Conservation (phyloP, 1,140 invertebrate genomes). For the Drosophila azteca region DNA sequence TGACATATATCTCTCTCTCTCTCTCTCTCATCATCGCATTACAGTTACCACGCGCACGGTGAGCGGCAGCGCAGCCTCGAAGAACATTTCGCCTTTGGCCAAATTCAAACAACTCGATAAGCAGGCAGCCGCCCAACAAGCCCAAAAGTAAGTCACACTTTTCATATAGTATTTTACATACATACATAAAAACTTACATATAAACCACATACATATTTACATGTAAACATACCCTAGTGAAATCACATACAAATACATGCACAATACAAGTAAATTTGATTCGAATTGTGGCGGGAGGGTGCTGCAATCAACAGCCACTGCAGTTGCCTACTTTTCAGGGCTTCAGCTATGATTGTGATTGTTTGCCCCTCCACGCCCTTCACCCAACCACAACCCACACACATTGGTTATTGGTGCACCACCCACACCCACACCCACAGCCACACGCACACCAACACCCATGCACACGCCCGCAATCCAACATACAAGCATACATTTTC, state of each 20-base stretch:
- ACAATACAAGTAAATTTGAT: conserved; percentile 10
- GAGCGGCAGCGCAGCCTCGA: conserved; percentile 85
- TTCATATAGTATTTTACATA: not conserved
- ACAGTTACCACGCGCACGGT: conserved; percentile 87
- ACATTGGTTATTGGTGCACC: no score
- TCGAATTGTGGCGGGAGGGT: not conserved
- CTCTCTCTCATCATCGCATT: conserved; percentile 68
- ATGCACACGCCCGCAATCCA: conserved; percentile 5
- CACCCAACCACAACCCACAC: no score
- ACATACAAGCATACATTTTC: not conserved
- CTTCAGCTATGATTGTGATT: no score
- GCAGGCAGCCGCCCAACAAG: conserved; percentile 88
- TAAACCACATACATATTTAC: conserved; percentile 1
- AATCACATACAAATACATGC: conserved; percentile 5
- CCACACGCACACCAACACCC: no score
- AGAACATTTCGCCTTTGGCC: conserved; percentile 92
- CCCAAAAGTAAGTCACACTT: conserved; percentile 88
- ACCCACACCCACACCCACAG: not conserved
- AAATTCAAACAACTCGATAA: conserved; percentile 95
- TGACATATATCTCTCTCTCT: no score
- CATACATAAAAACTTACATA: conserved; percentile 6
- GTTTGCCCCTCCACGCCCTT: no score
- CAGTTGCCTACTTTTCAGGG: no score
- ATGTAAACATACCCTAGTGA: not conserved
- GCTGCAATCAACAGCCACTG: not conserved